A percentile compares a stretch with the other conserved stretches of the same genome.
Conservation (phyloP, 1,140 invertebrate genomes). For the Tetramorium parvispinum region DNA sequence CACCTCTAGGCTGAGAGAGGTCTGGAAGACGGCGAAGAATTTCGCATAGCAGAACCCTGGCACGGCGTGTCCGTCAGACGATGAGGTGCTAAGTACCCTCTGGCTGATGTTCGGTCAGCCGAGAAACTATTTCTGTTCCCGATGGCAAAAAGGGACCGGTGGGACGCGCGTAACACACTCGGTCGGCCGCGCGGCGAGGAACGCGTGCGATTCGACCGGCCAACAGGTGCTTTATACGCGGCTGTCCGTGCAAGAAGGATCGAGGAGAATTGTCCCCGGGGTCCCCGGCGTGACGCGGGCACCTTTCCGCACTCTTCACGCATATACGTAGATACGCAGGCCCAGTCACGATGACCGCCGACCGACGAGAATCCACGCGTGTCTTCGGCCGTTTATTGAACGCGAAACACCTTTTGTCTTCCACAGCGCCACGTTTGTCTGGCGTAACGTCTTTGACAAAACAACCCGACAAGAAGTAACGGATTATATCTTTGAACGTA, state of each 20-base stretch:
- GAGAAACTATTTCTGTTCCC: slow-evolving; percentile 76
- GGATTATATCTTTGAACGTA: slow-evolving; percentile 12
- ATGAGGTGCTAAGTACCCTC: slow-evolving; percentile 69
- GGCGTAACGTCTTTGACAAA: slow-evolving; percentile 69
- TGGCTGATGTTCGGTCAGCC: slow-evolving; percentile 68
- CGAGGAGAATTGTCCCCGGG: slow-evolving; percentile 71
- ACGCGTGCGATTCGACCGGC: slow-evolving; percentile 71
- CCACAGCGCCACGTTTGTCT: slow-evolving; percentile 47
- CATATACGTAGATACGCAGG: slow-evolving; percentile 55
- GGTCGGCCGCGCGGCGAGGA: slow-evolving; percentile 59
- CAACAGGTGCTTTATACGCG: slow-evolving; percentile 78
- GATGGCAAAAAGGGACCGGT: slow-evolving; percentile 68
- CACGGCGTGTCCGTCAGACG: slow-evolving; percentile 57
- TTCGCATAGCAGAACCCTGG: slow-evolving; percentile 59
- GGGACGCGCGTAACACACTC: slow-evolving; percentile 44
- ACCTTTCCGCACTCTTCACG: slow-evolving; percentile 61
- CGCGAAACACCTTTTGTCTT: slow-evolving; percentile 70
- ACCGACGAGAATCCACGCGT: slow-evolving; percentile 69
- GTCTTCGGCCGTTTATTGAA: slow-evolving; percentile 68
- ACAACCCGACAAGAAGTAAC: slow-evolving; percentile 61
- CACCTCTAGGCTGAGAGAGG: not conserved
- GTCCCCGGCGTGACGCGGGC: slow-evolving; percentile 59
- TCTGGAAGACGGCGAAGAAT: slow-evolving; percentile 56
- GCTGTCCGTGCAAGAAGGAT: slow-evolving; percentile 71
- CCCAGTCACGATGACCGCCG: slow-evolving; percentile 51